phyloP scores from a whole-genome alignment of 2,888 invertebrate species.

The Teinopalpus imperialis region DNA sequence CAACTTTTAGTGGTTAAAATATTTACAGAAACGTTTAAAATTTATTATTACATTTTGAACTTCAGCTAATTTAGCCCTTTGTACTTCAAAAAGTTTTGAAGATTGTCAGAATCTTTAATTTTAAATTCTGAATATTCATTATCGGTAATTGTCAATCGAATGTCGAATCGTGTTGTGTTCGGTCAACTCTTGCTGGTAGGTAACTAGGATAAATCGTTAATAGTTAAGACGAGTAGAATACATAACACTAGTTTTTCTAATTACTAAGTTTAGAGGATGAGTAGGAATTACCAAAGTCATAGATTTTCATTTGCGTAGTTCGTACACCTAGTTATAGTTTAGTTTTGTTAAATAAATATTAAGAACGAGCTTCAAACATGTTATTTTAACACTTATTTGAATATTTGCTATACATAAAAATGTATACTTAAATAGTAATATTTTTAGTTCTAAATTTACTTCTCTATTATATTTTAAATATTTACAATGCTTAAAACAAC shows the following conservation, averaged over 20 bases:
- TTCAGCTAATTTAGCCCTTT: too few relatives aligned
- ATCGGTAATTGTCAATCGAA: too few relatives aligned
- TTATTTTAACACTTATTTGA: constrained; percentile 73
- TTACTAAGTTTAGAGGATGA: constrained; percentile 81
- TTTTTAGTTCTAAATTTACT: constrained; percentile 65
- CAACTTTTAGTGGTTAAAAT: too few relatives aligned
- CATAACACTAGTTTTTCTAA: constrained; percentile 52
- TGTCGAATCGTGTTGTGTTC: constrained; percentile 21
- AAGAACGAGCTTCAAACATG: constrained; percentile 76
- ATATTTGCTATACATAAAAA: constrained; percentile 68
- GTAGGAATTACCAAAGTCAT: constrained; percentile 58
- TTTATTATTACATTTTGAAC: too few relatives aligned
- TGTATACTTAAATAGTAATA: constrained; percentile 50
- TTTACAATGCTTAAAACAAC: constrained; percentile 77
- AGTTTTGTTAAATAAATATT: constrained; percentile 55
- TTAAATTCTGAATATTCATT: too few relatives aligned
- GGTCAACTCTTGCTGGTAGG: constrained; percentile 22
- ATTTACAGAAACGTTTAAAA: too few relatives aligned
- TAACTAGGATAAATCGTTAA: constrained; percentile 28
- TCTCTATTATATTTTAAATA: constrained; percentile 74
- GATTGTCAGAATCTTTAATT: too few relatives aligned
- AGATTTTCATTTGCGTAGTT: constrained; percentile 66
- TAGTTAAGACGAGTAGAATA: constrained; percentile 39
- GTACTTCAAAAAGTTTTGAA: too few relatives aligned
- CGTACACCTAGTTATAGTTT: constrained; percentile 62